Percentiles rank a stretch among this genome's conserved stretches.
Conservation (phyloP, 2,113 vertebrate genomes). For the Theropithecus gelada region DNA sequence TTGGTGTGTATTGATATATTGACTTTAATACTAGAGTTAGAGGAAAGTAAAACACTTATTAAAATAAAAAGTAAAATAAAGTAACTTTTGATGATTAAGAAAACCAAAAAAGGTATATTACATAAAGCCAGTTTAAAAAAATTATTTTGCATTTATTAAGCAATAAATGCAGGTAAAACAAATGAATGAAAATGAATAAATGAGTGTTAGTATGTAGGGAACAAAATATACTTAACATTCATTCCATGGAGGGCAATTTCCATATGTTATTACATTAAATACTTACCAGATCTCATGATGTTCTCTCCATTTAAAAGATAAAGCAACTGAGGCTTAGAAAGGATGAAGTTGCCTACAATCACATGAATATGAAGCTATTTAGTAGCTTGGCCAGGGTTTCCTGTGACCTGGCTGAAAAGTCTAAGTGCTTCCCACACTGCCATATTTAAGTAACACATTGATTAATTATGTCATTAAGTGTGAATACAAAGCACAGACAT, state of each 20-base stretch:
- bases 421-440: not conserved
- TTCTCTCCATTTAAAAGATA: not conserved
- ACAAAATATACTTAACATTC: not conserved
- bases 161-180: not conserved
- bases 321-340: not conserved
- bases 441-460: not conserved
- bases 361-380: not conserved
- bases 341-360: not conserved
- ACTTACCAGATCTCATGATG: not conserved
- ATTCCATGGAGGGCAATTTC: not conserved
- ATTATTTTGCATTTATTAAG: not conserved
- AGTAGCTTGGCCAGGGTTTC: not conserved
- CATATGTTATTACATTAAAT: not conserved
- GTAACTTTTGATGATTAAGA: not conserved
- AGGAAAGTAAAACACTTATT: not conserved
- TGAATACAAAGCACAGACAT: not conserved
- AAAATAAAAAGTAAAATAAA: not conserved
- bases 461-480: not conserved
- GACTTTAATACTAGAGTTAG: not conserved
- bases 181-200: not conserved
- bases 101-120: not conserved
- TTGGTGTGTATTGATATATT: not conserved
- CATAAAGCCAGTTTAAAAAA: not conserved
- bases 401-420: not conserved
- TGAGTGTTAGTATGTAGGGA: not conserved